Conservation (phyloP, 2,888 invertebrate genomes). For the Cinara cedri region DNA sequence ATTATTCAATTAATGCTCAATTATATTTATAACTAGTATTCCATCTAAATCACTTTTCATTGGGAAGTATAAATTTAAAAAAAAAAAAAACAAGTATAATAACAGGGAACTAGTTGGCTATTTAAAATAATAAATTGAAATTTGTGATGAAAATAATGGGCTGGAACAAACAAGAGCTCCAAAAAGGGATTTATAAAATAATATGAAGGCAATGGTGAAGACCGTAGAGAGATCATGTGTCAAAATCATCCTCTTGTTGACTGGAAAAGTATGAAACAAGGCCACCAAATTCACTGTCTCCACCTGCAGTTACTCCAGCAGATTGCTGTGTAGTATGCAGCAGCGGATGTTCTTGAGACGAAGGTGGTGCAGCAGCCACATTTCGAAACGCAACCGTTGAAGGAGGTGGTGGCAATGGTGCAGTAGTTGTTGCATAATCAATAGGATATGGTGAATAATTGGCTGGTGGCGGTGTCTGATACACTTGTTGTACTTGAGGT, state of each 20-base stretch:
- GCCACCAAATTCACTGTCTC: conserved; percentile 83
- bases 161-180: background rate
- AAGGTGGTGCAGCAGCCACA: conserved; percentile 59
- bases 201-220: background rate
- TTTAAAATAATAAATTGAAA: background rate
- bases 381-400: conserved; percentile 58
- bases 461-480: conserved; percentile 49
- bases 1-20: no score
- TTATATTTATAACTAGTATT: no score
- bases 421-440: background rate
- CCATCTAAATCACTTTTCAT: no score
- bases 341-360: conserved; percentile 59
- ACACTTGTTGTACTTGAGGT: conserved; percentile 20
- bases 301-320: conserved; percentile 58
- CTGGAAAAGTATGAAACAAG: conserved; percentile 91
- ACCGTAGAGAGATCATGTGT: conserved; percentile 66
- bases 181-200: background rate
- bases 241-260: conserved; percentile 85
- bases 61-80: no score
- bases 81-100: background rate
- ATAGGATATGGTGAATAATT: conserved; percentile 58
- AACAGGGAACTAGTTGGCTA: background rate
- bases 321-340: conserved; percentile 57
- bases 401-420: conserved; percentile 58
- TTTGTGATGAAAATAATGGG: background rate